Conservation (phyloP, 2,888 invertebrate species). For the Patella caerulea region DNA sequence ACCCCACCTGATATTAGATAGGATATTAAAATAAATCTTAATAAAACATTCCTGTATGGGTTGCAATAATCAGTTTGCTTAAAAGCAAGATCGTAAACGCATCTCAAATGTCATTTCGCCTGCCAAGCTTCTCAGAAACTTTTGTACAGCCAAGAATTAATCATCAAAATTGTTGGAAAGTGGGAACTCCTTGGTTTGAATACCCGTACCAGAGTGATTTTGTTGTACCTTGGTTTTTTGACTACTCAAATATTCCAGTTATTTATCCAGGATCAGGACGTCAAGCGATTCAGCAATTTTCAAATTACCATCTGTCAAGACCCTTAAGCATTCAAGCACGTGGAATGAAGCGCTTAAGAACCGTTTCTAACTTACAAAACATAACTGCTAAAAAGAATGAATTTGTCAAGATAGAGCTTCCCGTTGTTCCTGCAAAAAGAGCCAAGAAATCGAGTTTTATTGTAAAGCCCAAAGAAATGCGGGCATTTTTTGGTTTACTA, state of each 20-base stretch:
- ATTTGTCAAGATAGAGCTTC: not conserved
- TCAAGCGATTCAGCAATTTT: not conserved
- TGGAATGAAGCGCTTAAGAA: conserved; percentile 4
- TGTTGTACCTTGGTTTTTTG: not conserved
- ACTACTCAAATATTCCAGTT: no score
- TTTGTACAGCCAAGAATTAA: not conserved
- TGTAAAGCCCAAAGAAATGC: conserved; percentile 62
- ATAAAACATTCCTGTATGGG: no score
- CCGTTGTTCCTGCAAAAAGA: conserved; percentile 21
- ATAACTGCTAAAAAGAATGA: not conserved
- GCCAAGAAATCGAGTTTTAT: conserved; percentile 40
- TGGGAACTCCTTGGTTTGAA: not conserved
- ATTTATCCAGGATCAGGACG: no score
- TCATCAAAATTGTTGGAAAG: no score
- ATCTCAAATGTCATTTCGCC: not conserved
- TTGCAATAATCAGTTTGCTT: no score
- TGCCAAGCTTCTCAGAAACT: conserved; percentile 1
- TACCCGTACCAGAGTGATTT: not conserved
- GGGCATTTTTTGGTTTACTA: conserved; percentile 58
- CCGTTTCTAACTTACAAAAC: not conserved
- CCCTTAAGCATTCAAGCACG: not conserved
- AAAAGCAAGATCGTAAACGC: not conserved
- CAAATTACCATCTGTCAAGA: not conserved
- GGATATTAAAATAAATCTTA: no score
- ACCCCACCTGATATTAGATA: no score